Base-by-base conservation (phyloP, 2,113 vertebrate species). In the Mormyrus iriodes region DNA sequence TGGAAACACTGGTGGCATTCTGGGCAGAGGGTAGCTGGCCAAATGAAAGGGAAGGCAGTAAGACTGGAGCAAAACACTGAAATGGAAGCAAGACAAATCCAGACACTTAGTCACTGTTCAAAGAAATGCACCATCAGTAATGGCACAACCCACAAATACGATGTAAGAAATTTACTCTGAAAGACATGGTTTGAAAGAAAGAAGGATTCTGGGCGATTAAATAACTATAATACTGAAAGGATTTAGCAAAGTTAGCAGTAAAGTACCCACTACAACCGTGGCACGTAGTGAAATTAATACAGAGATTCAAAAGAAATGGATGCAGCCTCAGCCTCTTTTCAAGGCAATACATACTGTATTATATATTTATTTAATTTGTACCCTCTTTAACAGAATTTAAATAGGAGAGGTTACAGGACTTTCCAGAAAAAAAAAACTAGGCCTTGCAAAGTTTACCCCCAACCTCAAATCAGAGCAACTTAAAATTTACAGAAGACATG, bases 11-110 rank as follows among this genome's bases (percentile, higher is more conserved):
- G 85, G 27, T 52, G 24, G 24, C 12, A n/a, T 48, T 65, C 53
- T 89, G 58, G 82, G 48, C 4, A 58, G 48, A 82, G 55, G 90
- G 2, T 73, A 84, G n/a, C 27, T 86, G 21, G 10, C 88, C 88
- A 39, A 91, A 49, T 48, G 6, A 44, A 17, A 21, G 52, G 31
- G 85, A 73, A 2, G 86, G 42, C 52, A 76, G 24, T 2, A 24
- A 79, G 82, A 93, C 91, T 7, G 92, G 92, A 69, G 89, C 69
- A 90, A 93, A 93, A 87, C 90, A 88, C 92, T 93, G 86, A 89
- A 53, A 88, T 3, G 19, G 87, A 3, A 91, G 52, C 85, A 7
- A 88, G 19, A 88, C 0, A 51, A 9, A 1, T 17, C 12, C 46
- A 49, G n/a, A n/a, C 12, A 27, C n/a, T 44, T n/a, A 85, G 49